Conservation (phyloP, 1,140 invertebrate species). For the Coelopa frigida region DNA sequence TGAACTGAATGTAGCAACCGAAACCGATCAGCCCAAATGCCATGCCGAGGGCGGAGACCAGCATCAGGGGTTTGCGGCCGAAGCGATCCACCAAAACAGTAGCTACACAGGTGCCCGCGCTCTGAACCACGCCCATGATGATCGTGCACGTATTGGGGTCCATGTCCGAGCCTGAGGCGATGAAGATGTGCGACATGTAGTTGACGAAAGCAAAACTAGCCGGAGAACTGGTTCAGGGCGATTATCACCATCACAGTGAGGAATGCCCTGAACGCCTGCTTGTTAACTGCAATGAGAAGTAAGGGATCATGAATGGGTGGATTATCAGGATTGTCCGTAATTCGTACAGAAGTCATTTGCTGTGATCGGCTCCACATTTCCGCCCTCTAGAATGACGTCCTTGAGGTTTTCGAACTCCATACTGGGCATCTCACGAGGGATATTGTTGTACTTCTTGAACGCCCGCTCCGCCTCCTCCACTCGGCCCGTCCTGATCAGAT, state of each 20-base stretch:
- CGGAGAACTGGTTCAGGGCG: constrained; percentile 46
- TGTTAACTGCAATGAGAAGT: constrained; percentile 18
- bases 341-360: too few species aligned
- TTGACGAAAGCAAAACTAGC: constrained; percentile 50
- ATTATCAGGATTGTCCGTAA: too few species aligned
- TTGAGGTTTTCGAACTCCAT: too few species aligned
- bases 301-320: too few species aligned
- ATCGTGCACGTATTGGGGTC: constrained; percentile 59
- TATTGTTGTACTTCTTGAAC: constrained; percentile 45
- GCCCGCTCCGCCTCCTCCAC: constrained; percentile 57
- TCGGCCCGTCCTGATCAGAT: constrained; percentile 53
- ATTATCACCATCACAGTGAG: constrained; percentile 20
- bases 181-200: constrained; percentile 59
- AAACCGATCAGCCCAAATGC: constrained; percentile 10
- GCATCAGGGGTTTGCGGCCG: constrained; percentile 17
- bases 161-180: constrained; percentile 52
- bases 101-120: constrained; percentile 16
- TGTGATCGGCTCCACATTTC: too few species aligned
- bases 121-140: constrained; percentile 55
- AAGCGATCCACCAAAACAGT: constrained; percentile 14
- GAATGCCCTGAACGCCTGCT: constrained; percentile 23
- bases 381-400: too few species aligned
- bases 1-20: constrained; percentile 9
- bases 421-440: too few species aligned
- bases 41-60: constrained; percentile 14